Conservation (phyloP, 2,113 vertebrate species). For the Notarius lentiginosus region DNA sequence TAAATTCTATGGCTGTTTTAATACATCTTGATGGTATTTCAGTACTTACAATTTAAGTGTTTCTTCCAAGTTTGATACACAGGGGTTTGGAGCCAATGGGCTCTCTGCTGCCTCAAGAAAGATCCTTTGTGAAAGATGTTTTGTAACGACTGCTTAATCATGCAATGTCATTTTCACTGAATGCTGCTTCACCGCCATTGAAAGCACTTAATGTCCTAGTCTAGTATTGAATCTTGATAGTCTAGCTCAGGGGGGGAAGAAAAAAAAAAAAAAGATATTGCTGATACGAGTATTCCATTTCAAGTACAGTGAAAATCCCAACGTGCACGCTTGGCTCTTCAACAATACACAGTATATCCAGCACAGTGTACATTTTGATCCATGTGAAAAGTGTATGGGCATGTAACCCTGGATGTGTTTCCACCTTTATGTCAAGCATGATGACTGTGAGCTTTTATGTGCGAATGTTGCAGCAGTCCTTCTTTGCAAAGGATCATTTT, state of each 20-base stretch:
- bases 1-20: slow-evolving; percentile 18
- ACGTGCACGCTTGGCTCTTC: neutral
- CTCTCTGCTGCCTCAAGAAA: slow-evolving; percentile 68
- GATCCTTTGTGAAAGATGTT: slow-evolving; percentile 69
- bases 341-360: slow-evolving; percentile 18
- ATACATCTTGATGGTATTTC: neutral
- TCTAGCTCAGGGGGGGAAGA: slow-evolving; percentile 60
- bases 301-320: neutral
- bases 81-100: slow-evolving; percentile 52
- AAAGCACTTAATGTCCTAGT: slow-evolving; percentile 57
- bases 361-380: slow-evolving; percentile 19
- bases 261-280: neutral
- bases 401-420: slow-evolving; percentile 48
- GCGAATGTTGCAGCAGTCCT: slow-evolving; percentile 67
- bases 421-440: slow-evolving; percentile 60
- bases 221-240: slow-evolving; percentile 39
- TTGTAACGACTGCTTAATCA: slow-evolving; percentile 57
- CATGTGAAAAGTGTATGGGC: slow-evolving; percentile 23
- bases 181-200: slow-evolving; percentile 51
- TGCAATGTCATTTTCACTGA: slow-evolving; percentile 49
- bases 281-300: slow-evolving; percentile 1
- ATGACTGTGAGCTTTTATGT: slow-evolving; percentile 58
- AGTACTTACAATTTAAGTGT: neutral
- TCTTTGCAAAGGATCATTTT: slow-evolving; percentile 75
- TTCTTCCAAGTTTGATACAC: slow-evolving; percentile 53